Conservation (phyloP, 2,888 invertebrate genomes). For the Drosophila greeni region DNA sequence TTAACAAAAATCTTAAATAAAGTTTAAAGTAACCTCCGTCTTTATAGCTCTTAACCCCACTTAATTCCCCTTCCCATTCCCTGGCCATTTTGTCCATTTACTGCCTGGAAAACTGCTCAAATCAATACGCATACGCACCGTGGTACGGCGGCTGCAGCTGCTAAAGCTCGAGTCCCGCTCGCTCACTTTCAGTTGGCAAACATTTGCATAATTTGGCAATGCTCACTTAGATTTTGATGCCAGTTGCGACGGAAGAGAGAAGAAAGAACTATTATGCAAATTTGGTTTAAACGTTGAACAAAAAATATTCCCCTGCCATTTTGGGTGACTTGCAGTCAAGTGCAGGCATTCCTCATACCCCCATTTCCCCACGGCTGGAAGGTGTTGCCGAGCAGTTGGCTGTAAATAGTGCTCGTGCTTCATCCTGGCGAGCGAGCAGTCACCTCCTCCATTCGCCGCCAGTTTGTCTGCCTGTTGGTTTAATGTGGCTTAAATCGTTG, state of each 20-base stretch:
- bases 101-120: constrained; percentile 23
- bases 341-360: constrained; percentile 27
- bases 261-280: constrained; percentile 58
- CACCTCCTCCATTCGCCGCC: constrained; percentile 24
- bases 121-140: constrained; percentile 64
- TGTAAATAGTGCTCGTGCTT: constrained; percentile 41
- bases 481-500: constrained; percentile 63
- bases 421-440: constrained; percentile 5
- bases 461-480: constrained; percentile 45
- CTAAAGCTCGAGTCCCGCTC: constrained; percentile 2
- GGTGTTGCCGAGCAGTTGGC: constrained; percentile 60
- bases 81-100: background rate
- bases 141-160: constrained; percentile 34
- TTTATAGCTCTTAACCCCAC: background rate
- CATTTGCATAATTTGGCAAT: constrained; percentile 69
- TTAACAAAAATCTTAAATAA: rapidly evolving
- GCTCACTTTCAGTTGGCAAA: constrained; percentile 42
- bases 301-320: constrained; percentile 36
- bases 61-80: background rate
- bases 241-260: constrained; percentile 19
- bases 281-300: constrained; percentile 48
- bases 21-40: too few relatives aligned
- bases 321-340: constrained; percentile 42
- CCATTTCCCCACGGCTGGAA: background rate
- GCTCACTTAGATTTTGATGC: constrained; percentile 58